A percentile compares a stretch with the other conserved stretches of the same genome.
Evolutionary conservation across 2,113 vertebrate genomes (phyloP).

Genomic region (Paracyprichromis sp.): DNA sequence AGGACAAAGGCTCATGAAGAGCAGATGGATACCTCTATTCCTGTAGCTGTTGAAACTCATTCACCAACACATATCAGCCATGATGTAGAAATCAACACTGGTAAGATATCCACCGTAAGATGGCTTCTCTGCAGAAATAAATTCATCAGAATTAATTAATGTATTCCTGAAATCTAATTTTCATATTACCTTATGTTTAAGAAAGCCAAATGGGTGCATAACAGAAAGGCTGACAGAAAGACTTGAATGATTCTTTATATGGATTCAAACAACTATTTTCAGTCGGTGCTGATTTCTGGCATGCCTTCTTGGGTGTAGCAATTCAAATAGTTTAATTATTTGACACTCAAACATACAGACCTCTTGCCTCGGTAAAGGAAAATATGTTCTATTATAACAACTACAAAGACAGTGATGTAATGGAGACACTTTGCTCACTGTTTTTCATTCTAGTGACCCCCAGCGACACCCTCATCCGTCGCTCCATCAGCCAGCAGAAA

Average conservation of each 20-base stretch:
- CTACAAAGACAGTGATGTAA: neutral
- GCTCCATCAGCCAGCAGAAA: slow-evolving; percentile 88
- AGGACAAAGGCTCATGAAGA: slow-evolving; percentile 46
- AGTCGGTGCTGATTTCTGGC: neutral
- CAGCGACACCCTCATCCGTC: slow-evolving; percentile 79
- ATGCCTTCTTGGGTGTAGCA: neutral
- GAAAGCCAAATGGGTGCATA: neutral
- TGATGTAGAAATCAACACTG: slow-evolving; percentile 79
- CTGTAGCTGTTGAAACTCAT: slow-evolving; percentile 67
- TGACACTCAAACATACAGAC: neutral
- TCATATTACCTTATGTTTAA: neutral
- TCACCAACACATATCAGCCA: slow-evolving; percentile 64
- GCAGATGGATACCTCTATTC: slow-evolving; percentile 48
- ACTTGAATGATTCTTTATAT: neutral
- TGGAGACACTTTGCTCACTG: neutral
- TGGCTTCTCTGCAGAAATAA: neutral
- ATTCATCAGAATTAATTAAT: neutral
- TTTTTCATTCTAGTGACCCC: slow-evolving; percentile 68
- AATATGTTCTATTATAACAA: neutral
- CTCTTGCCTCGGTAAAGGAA: neutral
- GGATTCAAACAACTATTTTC: neutral
- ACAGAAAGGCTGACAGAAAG: neutral
- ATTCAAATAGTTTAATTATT: neutral
- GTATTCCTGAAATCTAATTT: neutral
- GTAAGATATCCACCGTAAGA: slow-evolving; percentile 39